Evolutionary conservation across 1,140 invertebrate genomes (phyloP).

Genomic region (Drosophila lacteicornis): DNA sequence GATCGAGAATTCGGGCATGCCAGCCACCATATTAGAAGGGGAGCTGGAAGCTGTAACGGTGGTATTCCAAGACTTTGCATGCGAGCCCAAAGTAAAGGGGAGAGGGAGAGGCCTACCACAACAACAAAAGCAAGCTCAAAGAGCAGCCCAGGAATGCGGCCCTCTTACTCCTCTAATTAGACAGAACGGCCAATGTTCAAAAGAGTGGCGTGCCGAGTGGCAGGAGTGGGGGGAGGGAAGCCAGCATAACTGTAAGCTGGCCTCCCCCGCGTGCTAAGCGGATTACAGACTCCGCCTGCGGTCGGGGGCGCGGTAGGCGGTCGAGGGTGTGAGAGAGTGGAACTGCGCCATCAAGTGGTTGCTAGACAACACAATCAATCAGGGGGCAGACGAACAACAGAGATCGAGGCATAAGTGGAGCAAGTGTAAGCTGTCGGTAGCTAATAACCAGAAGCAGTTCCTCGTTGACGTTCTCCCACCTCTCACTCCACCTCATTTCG

Average conservation of each 20-base stretch:
- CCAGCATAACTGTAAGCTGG: constrained; percentile 2
- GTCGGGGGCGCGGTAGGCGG: background rate
- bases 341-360: constrained; percentile 16
- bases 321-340: background rate
- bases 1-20: constrained; percentile 5
- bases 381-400: background rate
- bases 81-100: background rate
- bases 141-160: constrained; percentile 11
- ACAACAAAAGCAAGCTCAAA: constrained; percentile 16
- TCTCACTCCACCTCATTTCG: background rate
- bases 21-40: background rate
- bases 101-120: background rate
- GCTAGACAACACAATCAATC: constrained; percentile 44
- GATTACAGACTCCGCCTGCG: constrained; percentile 29
- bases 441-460: constrained; percentile 1
- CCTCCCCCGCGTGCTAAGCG: constrained; percentile 25
- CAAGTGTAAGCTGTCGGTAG: background rate
- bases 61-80: constrained; percentile 27
- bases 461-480: background rate
- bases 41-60: background rate
- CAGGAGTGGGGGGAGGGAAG: background rate
- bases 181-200: constrained; percentile 10
- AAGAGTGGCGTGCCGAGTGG: background rate
- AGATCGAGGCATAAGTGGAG: constrained; percentile 8
- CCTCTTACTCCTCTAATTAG: constrained; percentile 12